Conservation (phyloP, 2,113 vertebrate species). For the Archilochus colubris region DNA sequence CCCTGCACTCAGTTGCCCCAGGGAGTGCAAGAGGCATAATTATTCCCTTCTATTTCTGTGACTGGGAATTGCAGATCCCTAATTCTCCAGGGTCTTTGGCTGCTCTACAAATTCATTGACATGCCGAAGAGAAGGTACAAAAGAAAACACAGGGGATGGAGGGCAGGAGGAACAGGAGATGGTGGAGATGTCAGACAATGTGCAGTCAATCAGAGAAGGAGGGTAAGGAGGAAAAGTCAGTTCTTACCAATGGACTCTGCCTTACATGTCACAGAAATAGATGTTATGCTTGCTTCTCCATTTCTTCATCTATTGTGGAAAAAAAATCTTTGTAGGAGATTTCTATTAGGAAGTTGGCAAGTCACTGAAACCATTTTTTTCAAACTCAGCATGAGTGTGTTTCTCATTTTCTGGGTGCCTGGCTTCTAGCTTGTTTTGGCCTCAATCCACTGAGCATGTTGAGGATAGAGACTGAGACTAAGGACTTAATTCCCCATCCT, state of each 20-base stretch:
- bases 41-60: background rate
- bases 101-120: background rate
- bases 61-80: background rate
- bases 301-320: background rate
- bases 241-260: background rate
- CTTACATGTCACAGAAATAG: background rate
- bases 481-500: slow-evolving; percentile 48
- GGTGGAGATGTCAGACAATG: background rate
- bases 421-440: slow-evolving; percentile 44
- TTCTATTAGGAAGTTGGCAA: slow-evolving; percentile 36
- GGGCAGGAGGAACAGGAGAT: background rate
- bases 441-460: slow-evolving; percentile 15
- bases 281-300: background rate
- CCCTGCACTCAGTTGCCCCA: background rate
- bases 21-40: background rate
- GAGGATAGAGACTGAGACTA: slow-evolving; percentile 1
- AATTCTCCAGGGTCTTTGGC: background rate
- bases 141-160: background rate
- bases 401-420: slow-evolving; percentile 62
- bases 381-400: slow-evolving; percentile 30
- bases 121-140: background rate
- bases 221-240: background rate
- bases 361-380: background rate
- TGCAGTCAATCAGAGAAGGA: background rate
- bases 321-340: background rate